phyloP scores from a whole-genome alignment of 2,797 vertebrate species.

The Choloepus didactylus region DNA sequence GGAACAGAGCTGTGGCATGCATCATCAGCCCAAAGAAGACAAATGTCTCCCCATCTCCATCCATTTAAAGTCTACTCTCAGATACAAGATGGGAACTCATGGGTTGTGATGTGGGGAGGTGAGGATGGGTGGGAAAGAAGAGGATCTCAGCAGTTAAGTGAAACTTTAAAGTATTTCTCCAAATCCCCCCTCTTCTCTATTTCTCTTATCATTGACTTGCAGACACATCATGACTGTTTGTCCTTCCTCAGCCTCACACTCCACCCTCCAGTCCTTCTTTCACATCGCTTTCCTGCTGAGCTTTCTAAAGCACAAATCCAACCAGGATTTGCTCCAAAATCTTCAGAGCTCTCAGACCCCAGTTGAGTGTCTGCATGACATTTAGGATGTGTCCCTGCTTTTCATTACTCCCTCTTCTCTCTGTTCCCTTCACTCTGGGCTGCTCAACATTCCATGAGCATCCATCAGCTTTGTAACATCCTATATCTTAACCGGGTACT shows the following conservation, averaged over 20 bases:
- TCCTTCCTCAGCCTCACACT: neutral
- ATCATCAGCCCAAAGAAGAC: neutral
- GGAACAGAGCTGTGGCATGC: neutral
- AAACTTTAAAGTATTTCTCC: neutral
- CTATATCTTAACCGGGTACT: neutral
- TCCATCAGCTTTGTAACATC: neutral
- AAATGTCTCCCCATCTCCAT: neutral
- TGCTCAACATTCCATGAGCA: neutral
- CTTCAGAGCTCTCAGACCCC: neutral
- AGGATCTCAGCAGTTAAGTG: neutral
- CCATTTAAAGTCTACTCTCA: neutral
- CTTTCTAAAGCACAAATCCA: neutral
- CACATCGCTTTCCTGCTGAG: rapidly evolving
- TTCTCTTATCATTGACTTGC: neutral
- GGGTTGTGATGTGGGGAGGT: too few relatives aligned
- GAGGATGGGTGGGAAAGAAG: neutral
- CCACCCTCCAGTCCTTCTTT: neutral
- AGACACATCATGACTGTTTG: neutral
- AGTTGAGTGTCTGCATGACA: rapidly evolving
- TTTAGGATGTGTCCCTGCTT: neutral
- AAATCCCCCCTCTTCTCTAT: neutral
- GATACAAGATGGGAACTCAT: rapidly evolving
- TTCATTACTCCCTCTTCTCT: neutral
- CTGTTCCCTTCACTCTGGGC: rapidly evolving
- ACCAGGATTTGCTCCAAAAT: neutral